Evolutionary conservation across 2,113 vertebrate species (phyloP).

Genomic region (Australoheros scitulus): DNA sequence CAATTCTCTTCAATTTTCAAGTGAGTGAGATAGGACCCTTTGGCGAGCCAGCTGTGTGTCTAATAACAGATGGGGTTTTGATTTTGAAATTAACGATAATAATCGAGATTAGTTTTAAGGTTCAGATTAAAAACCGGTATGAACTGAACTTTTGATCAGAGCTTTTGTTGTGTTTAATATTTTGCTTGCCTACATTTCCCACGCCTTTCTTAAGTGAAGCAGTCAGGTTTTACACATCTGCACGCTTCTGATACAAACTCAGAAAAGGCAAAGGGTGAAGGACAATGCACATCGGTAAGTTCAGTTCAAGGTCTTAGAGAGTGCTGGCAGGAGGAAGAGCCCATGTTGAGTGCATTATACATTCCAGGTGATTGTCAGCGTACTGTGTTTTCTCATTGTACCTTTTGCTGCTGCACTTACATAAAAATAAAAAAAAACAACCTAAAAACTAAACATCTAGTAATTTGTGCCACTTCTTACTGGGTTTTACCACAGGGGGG

Average conservation of each 20-base stretch:
- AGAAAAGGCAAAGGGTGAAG: neutral
- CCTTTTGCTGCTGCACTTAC: neutral
- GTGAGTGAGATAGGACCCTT: neutral
- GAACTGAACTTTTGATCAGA: neutral
- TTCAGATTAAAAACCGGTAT: neutral
- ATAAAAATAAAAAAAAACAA: neutral
- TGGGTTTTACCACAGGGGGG: neutral
- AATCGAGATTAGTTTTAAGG: neutral
- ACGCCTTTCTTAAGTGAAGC: constrained; percentile 1
- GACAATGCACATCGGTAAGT: constrained; percentile 4
- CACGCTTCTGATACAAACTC: neutral
- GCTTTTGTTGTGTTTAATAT: neutral
- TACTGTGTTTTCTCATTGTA: constrained; percentile 5
- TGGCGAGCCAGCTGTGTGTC: neutral
- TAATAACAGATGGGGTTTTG: neutral
- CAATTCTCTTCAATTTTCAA: neutral
- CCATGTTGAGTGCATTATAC: constrained; percentile 29
- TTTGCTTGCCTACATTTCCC: neutral
- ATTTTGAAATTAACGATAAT: neutral
- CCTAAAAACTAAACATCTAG: neutral
- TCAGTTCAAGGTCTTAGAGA: constrained; percentile 30
- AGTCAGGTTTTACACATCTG: constrained; percentile 24
- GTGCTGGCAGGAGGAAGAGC: neutral
- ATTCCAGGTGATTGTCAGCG: neutral
- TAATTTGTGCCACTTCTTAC: constrained; percentile 11